Percentiles rank a stretch among this genome's conserved stretches.
Evolutionary conservation across 2,888 invertebrate genomes (phyloP).

Genomic region (Nephrotoma flavescens): DNA sequence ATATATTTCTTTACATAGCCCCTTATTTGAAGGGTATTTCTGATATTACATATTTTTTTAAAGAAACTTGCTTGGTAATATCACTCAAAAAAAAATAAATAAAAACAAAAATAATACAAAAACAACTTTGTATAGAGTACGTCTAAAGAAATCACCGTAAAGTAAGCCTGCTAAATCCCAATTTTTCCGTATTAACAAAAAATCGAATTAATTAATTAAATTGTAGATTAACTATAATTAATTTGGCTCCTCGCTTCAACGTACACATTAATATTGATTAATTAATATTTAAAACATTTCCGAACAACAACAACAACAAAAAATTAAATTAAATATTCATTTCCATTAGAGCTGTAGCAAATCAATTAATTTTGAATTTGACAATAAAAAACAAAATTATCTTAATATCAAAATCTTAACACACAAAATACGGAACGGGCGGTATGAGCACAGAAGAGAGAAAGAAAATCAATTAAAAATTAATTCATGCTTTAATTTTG

Average conservation of each 20-base stretch:
- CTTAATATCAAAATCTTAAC: not conserved
- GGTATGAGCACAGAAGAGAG: not conserved
- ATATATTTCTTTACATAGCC: too few relatives aligned
- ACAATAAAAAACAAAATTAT: not conserved
- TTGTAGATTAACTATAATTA: not conserved
- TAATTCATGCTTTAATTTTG: not conserved
- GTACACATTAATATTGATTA: not conserved
- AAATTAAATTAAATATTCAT: not conserved
- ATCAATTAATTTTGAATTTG: not conserved
- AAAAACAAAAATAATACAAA: too few relatives aligned
- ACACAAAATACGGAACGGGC: not conserved
- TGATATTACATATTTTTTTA: too few relatives aligned
- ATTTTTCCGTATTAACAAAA: not conserved
- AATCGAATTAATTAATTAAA: not conserved
- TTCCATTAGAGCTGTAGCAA: not conserved
- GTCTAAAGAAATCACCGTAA: too few relatives aligned
- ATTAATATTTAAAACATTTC: not conserved
- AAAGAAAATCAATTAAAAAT: not conserved
- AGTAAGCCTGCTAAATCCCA: not conserved
- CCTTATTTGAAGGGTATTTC: too few relatives aligned
- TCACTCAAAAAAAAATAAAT: too few relatives aligned
- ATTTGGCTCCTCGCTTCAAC: not conserved
- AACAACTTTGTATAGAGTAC: too few relatives aligned
- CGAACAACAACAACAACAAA: not conserved
- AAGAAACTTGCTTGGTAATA: too few relatives aligned